Evolutionary conservation across 2,888 invertebrate genomes (phyloP), one percentile per base, ranked within the genome.

Genomic region (Amblyjoppa fuscipennis): DNA sequence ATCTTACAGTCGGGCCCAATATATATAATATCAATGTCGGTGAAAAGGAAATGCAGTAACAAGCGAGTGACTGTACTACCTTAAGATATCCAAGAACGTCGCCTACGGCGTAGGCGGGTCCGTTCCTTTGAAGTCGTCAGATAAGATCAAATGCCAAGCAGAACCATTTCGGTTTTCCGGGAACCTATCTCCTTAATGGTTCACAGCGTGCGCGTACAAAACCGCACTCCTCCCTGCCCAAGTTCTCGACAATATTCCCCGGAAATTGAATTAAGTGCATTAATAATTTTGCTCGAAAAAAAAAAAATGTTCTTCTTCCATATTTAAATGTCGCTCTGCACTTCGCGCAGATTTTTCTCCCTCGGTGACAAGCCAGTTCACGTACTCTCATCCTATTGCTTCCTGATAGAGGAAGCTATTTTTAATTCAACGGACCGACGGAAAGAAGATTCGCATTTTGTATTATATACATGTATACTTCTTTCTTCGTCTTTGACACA

Each of bases 221-320:
- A 31, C 31, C 64, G 34, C 25, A 6, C 4, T 28, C 4, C 59
- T 4, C 4, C 28, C 16, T 34, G 28, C 3, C 31, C 16, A 5
- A 31, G 31, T n/a, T n/a, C 16, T 64, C 64, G n/a, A 64, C 16
- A 64, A 64, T 64, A 34, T 64, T 64, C 34, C n/a, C 16, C n/a
- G 64, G 16, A 34, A 16, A 34, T 31, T 38, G 13, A 73, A 73
- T 53, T 70, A 31, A 16, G 51, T 70, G 70, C 49, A 41, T 56
- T 56, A 25, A 13, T 41, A 41, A 73, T 56, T 56, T 73, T 56
- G 34, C 34, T 41, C n/a, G 11, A 51, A 16, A 49, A 28, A 49
- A 64, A 16, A 49, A 28, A 49, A 64, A 16, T 31, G 6, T 61
- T 31, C 34, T 49, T 28, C 11, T 16, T 16, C 31, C 49, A 2